Base-by-base conservation (phyloP, 2,797 vertebrate genomes). In the Hypotaenidia okinawae region DNA sequence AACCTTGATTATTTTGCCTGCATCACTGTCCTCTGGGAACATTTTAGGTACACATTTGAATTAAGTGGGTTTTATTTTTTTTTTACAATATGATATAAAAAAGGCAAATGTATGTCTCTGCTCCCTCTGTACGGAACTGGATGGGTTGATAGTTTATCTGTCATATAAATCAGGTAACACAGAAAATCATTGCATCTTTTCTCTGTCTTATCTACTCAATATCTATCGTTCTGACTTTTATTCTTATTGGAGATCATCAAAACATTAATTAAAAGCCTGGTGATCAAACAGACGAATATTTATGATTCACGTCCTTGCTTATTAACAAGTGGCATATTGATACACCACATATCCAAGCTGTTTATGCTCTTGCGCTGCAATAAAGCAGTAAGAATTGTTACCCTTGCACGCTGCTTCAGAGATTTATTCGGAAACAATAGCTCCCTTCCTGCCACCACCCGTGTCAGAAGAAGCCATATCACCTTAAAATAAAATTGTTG, bases 191-290 rank as follows among this genome's bases (percentile, higher is more conserved):
- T 97, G 95, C 96, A 93, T 94, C 95, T 92, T 96, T 96, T 96
- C 94, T 93, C 88, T 96, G 93, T 96, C 57, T 17, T 77, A 52
- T 89, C 91, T 94, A 75, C 90, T 97, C 96, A 95, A 41, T 97
- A 97, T 93, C 96, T 92, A 95, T 90, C 78, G 64, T 66, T 95
- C 96, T 96, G 96, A 97, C 94, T 97, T 97, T 97, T 97, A 97
- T 97, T 97, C 96, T 97, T 97, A 97, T 97, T 96, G 96, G 96
- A 97, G 95, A 97, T 96, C 97, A 96, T 97, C 97, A 97, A 97
- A 97, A 97, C 97, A 97, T 97, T 97, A 97, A 97, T 97, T 97
- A 97, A 97, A 97, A 97, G 96, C 83, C 93, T 85, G 90, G 88
- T 97, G 97, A 97, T 97, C 97, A 97, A 97, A 96, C 95, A 97